Percentiles rank a stretch among this genome's conserved stretches.
Conservation (phyloP, 2,113 vertebrate species). For the Daubentonia madagascariensis region DNA sequence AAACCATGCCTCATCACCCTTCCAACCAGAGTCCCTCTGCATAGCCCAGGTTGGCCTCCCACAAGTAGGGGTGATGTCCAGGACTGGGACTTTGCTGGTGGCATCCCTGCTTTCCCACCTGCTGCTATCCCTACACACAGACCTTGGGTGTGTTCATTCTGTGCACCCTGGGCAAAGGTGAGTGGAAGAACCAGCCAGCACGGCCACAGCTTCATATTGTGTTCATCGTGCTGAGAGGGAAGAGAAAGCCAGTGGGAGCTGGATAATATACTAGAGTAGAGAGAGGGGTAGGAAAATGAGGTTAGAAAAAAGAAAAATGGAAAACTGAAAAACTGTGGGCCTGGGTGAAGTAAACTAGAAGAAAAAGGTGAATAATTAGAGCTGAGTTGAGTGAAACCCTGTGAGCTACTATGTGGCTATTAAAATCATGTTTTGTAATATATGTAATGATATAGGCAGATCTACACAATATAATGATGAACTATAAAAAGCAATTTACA, state of each 20-base stretch:
- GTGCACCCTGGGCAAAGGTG: neutral
- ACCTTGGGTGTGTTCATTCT: neutral
- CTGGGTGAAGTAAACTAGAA: neutral
- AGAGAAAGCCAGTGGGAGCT: neutral
- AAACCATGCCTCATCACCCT: neutral
- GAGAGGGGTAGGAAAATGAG: neutral
- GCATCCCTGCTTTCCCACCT: neutral
- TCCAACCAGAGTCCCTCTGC: neutral
- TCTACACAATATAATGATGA: neutral
- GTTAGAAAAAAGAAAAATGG: neutral
- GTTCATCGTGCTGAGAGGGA: neutral
- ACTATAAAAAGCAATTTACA: neutral
- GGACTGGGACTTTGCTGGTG: neutral
- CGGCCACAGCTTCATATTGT: neutral
- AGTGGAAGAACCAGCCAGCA: neutral
- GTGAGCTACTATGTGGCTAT: neutral
- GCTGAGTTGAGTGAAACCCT: neutral
- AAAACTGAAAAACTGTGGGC: neutral
- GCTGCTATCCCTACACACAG: neutral
- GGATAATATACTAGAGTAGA: neutral
- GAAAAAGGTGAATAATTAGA: neutral
- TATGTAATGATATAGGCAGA: neutral
- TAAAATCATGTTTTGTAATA: slow-evolving; percentile 7
- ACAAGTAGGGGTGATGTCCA: neutral
- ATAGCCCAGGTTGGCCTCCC: neutral